These are phyloP conservation scores for Pomatostomus ruficeps DNA, from an alignment of 2,113 vertebrate species.

Conservation along the genomic window DNA sequence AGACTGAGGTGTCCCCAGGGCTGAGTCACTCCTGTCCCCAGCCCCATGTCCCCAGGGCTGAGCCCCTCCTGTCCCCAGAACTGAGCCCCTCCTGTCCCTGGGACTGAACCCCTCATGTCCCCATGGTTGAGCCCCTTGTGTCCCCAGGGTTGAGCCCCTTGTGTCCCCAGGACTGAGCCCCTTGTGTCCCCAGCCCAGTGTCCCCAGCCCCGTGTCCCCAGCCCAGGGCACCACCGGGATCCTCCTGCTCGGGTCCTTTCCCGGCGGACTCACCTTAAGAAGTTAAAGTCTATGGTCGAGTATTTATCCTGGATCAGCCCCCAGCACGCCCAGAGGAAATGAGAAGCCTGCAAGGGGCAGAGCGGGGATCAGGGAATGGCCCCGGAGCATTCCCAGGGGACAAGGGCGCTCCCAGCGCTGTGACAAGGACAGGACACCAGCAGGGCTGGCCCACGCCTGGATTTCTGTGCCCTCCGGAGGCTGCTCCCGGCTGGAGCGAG, in stretches of 20 bases:
- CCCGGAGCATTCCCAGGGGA: fast-evolving
- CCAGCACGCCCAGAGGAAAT: conserved; percentile 98
- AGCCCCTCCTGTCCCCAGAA: too few species aligned
- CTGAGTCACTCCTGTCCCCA: too few species aligned
- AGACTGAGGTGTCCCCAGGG: too few species aligned
- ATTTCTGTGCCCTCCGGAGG: fast-evolving
- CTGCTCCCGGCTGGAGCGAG: background rate
- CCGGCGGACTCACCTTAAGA: conserved; percentile 80
- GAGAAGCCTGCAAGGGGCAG: conserved; percentile 81
- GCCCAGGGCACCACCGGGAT: fast-evolving
- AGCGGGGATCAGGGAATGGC: background rate
- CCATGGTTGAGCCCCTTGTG: too few species aligned
- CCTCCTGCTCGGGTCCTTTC: background rate
- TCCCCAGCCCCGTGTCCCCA: fast-evolving
- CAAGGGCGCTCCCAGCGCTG: too few species aligned
- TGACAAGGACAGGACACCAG: background rate
- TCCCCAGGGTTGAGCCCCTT: too few species aligned
- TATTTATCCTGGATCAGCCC: conserved; percentile 94
- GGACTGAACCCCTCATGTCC: too few species aligned
- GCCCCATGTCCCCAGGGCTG: too few species aligned
- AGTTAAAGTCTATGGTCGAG: conserved; percentile 94
- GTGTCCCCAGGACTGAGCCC: too few species aligned
- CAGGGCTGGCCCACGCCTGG: background rate
- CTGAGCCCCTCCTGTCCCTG: too few species aligned
- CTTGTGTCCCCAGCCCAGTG: too few species aligned